phyloP scores from a whole-genome alignment of 2,113 vertebrate genomes.

The Sapayoa aenigma region DNA sequence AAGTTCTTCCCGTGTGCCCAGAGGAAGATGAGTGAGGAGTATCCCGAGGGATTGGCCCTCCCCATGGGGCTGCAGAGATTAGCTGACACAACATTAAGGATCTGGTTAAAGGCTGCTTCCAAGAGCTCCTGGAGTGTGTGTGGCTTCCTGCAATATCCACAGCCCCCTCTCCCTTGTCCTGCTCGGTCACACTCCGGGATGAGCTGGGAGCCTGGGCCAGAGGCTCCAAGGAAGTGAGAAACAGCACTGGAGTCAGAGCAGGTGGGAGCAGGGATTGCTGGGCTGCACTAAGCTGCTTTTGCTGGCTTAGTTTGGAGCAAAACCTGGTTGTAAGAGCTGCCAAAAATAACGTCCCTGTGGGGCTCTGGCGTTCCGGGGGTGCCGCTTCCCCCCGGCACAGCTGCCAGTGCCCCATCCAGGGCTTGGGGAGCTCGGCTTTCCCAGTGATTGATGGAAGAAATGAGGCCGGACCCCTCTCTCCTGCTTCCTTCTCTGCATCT shows the following conservation, averaged over 20 bases:
- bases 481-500: fast-evolving
- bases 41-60: neutral
- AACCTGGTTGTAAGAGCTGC: neutral
- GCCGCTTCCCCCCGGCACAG: neutral
- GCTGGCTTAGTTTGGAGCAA: neutral
- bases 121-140: neutral
- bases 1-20: neutral
- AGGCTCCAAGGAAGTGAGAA: neutral
- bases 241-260: neutral
- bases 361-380: fast-evolving
- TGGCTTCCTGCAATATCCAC: neutral
- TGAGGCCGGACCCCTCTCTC: fast-evolving
- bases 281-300: constrained; percentile 15
- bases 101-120: neutral
- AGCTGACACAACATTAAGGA: fast-evolving
- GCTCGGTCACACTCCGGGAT: neutral
- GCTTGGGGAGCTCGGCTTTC: neutral
- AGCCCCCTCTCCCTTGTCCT: neutral
- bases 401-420: neutral
- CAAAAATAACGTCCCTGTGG: neutral
- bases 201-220: neutral
- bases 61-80: neutral
- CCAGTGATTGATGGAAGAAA: neutral
- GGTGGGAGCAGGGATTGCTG: neutral
- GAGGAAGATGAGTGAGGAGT: neutral